Base-by-base conservation (phyloP, 2,113 vertebrate species). In the Apaloderma vittatum region DNA sequence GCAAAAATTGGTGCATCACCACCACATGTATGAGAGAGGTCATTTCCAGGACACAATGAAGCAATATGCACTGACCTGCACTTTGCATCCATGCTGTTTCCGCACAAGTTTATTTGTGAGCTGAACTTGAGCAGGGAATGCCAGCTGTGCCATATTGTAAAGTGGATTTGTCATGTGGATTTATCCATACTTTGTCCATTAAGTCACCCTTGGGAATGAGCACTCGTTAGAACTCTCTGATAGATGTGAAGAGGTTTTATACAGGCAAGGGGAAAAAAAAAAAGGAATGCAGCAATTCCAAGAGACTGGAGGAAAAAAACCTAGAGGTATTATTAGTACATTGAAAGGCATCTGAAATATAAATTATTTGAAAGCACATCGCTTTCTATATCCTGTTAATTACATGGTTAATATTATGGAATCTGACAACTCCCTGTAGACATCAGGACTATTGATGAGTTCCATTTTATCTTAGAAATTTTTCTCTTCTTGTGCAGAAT, bases 171-270 rank as follows among this genome's bases (percentile, higher is more conserved):
- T 95, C 92, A 93, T 93, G 95, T 97, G 97, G 94, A 95, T 98
- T 97, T 97, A 97, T 96, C 96, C 93, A 77, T 94, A 93, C 81
- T 93, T 90, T 87, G 96, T 97, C 97, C 97, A 98, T 98, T 98
- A 97, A 97, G 94, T 93, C 89, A 97, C 97, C 95, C 96, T 93
- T 97, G 97, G 97, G 95, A 97, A 96, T 2, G 11, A 97, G 88
- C 84, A 78, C 91, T 94, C 86, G 96, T 97, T 92, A 94, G 87
- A 97, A 78, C 46, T 87, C 92, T 94, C 86, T 92, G 93, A 93
- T 92, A 96, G 48, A 97, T 76, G 78, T 21, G 7, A 89, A 96
- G 57, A 80, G 29, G 46, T 97, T 96, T 94, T 85, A 90, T 86
- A 91, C 24, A 93, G 92, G 86, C 3, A 4, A 58, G 36, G 24